Evolutionary conservation across 2,113 vertebrate genomes (phyloP).

Genomic region (Castor canadensis): DNA sequence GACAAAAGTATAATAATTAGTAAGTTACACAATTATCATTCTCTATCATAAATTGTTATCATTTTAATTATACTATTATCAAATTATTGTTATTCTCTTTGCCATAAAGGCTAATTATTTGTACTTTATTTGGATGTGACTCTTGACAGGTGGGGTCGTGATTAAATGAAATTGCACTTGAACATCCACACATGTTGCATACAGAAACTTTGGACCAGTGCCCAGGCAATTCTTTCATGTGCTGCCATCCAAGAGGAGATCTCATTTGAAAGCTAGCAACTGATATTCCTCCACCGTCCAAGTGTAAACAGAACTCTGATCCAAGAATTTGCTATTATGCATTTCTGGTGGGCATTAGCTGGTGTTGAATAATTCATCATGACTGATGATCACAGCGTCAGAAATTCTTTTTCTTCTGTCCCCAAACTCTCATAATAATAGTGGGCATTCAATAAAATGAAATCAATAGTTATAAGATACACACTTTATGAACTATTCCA

Average conservation of each 20-base stretch:
- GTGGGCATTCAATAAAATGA: neutral
- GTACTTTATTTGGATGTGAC: neutral
- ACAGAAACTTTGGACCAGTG: conserved; percentile 54
- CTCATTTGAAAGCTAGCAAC: conserved; percentile 67
- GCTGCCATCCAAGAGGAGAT: conserved; percentile 70
- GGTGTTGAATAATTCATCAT: conserved; percentile 50
- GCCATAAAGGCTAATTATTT: neutral
- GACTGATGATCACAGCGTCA: neutral
- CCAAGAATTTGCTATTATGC: conserved; percentile 39
- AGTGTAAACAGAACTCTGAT: conserved; percentile 63
- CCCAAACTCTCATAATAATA: neutral
- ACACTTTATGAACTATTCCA: neutral
- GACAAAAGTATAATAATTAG: neutral
- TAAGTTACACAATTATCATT: neutral
- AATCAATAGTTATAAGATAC: neutral
- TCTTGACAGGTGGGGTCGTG: conserved; percentile 60
- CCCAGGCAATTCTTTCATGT: conserved; percentile 71
- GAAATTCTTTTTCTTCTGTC: conserved; percentile 17
- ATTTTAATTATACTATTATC: neutral
- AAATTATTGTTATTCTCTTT: neutral
- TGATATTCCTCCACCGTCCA: conserved; percentile 62
- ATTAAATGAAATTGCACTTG: conserved; percentile 60
- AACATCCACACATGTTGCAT: conserved; percentile 60
- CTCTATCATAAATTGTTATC: neutral
- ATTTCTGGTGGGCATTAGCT: conserved; percentile 54